These are phyloP conservation scores for Dynastes grantii DNA, from an alignment of 2,888 invertebrate species.

Conservation along the genomic window DNA sequence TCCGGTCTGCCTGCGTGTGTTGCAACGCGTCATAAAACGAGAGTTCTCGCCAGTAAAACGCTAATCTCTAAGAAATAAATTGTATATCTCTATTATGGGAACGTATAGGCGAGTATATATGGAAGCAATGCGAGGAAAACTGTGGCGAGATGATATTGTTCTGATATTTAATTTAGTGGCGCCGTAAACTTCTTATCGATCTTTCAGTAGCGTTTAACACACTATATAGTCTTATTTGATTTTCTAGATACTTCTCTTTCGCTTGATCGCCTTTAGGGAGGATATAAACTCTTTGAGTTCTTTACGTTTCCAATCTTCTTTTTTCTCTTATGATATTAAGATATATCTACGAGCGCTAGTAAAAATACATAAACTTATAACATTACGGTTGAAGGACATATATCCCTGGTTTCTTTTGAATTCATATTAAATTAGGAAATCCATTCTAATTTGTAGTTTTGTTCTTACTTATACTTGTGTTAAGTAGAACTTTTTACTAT, in stretches of 20 bases:
- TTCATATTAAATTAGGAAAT: too few relatives aligned
- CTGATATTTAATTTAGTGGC: slow-evolving; percentile 36
- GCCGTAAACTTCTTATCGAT: slow-evolving; percentile 41
- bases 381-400: too few relatives aligned
- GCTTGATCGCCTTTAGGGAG: slow-evolving; percentile 13
- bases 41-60: slow-evolving; percentile 42
- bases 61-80: slow-evolving; percentile 45
- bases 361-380: too few relatives aligned
- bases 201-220: slow-evolving; percentile 24
- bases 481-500: too few relatives aligned
- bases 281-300: slow-evolving; percentile 14
- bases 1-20: slow-evolving; percentile 9
- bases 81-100: slow-evolving; percentile 41
- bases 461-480: too few relatives aligned
- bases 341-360: too few relatives aligned
- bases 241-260: slow-evolving; percentile 11
- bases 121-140: slow-evolving; percentile 28
- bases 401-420: too few relatives aligned
- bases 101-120: background rate
- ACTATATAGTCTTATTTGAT: background rate
- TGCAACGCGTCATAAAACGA: slow-evolving; percentile 24
- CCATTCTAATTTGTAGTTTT: too few relatives aligned
- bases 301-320: background rate
- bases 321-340: background rate
- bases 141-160: slow-evolving; percentile 28